A percentile compares a stretch with the other conserved stretches of the same genome.
Evolutionary conservation across 2,888 invertebrate species (phyloP).

Genomic region (Agonopterix arenella): DNA sequence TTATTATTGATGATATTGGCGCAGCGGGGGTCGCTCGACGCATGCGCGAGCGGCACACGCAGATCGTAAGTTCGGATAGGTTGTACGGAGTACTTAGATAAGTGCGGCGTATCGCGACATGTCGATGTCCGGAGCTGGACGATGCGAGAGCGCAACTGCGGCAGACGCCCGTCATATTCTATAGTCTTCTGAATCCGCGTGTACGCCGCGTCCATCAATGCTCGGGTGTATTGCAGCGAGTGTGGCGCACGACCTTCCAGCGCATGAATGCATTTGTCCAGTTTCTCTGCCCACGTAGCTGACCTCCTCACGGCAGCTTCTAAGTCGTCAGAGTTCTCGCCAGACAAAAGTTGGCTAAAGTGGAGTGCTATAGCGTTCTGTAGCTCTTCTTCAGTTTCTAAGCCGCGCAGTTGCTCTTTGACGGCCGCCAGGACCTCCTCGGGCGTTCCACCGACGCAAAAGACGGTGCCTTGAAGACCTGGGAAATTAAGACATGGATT

Average conservation of each 20-base stretch:
- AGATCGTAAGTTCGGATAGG: conserved; percentile 25
- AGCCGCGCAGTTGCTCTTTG: conserved; percentile 17
- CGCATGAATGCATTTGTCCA: conserved; percentile 20
- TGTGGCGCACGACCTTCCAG: conserved; percentile 27
- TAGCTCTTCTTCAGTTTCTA: conserved; percentile 18
- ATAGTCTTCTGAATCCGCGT: conserved; percentile 22
- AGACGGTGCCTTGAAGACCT: conserved; percentile 36
- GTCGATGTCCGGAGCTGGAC: conserved; percentile 25
- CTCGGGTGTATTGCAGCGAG: conserved; percentile 35
- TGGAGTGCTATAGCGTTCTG: conserved; percentile 24
- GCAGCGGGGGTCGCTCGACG: conserved; percentile 25
- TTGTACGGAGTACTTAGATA: conserved; percentile 21
- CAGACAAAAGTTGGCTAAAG: conserved; percentile 21
- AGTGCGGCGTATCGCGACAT: not conserved
- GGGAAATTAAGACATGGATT: conserved; percentile 4
- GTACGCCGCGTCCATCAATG: conserved; percentile 30
- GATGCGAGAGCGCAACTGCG: conserved; percentile 26
- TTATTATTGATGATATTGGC: conserved; percentile 32
- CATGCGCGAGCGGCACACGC: conserved; percentile 18
- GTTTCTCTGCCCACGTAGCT: conserved; percentile 17
- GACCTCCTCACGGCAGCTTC: conserved; percentile 6
- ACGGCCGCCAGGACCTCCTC: conserved; percentile 22
- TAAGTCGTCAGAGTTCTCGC: conserved; percentile 5
- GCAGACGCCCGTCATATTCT: conserved; percentile 13
- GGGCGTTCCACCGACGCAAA: conserved; percentile 33